Evolutionary conservation across 2,797 vertebrate species (phyloP).

Genomic region (Chaetophractus vellerosus): DNA sequence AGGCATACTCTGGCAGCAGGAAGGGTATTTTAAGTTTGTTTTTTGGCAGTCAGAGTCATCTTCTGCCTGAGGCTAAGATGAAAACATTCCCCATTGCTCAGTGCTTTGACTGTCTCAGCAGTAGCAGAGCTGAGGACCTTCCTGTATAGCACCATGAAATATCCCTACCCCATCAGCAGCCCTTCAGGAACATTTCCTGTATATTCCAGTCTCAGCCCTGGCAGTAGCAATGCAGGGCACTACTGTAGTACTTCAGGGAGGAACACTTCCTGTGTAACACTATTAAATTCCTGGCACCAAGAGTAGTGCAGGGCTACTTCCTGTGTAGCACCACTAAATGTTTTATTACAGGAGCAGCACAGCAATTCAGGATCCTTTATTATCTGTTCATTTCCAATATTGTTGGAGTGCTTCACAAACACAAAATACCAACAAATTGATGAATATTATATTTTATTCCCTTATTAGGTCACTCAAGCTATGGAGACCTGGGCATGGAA

Average conservation of each 20-base stretch:
- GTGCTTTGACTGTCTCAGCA: conserved; percentile 68
- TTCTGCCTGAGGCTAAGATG: conserved; percentile 65
- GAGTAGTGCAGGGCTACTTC: neutral
- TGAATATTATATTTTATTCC: conserved; percentile 52
- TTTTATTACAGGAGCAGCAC: conserved; percentile 8
- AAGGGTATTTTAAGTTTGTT: conserved; percentile 72
- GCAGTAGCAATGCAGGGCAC: neutral
- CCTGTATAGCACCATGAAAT: conserved; percentile 65
- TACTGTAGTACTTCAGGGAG: conserved; percentile 15
- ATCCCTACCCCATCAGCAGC: conserved; percentile 19
- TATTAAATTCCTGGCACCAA: conserved; percentile 13
- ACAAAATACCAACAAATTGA: conserved; percentile 1
- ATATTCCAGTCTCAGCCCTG: conserved; percentile 54
- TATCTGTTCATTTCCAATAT: conserved; percentile 37
- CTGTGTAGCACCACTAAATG: conserved; percentile 28
- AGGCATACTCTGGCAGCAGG: conserved; percentile 71
- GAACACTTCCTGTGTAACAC: neutral
- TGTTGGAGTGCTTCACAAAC: conserved; percentile 20
- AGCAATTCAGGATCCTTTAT: neutral
- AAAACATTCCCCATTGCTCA: conserved; percentile 60
- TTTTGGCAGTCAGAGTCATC: conserved; percentile 75
- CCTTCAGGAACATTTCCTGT: conserved; percentile 68
- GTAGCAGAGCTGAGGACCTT: conserved; percentile 44
- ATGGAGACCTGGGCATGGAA: neutral
- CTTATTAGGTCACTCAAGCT: neutral